Evolutionary conservation across 2,113 vertebrate genomes (phyloP).

Genomic region (Ciconia maguari): DNA sequence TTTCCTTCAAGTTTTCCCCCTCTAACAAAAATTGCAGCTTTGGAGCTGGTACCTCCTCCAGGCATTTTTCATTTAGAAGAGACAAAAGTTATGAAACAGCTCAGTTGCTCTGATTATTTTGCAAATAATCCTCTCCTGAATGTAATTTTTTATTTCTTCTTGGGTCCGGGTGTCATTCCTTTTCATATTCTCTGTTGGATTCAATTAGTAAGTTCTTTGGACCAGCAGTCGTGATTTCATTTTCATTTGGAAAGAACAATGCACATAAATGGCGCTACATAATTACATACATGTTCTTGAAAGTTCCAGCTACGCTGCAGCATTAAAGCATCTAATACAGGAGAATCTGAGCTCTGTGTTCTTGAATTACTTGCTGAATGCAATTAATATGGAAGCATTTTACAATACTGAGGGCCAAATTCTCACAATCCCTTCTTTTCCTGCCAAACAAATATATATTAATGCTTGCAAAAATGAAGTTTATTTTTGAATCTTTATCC

Average conservation of each 20-base stretch:
- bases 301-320: not conserved
- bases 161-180: not conserved
- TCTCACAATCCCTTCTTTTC: not conserved
- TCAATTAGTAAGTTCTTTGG: not conserved
- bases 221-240: not conserved
- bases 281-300: not conserved
- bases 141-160: not conserved
- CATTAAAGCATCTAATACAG: not conserved
- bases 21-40: not conserved
- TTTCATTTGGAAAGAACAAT: not conserved
- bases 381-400: not conserved
- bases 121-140: not conserved
- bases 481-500: conserved; percentile 3
- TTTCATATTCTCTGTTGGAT: not conserved
- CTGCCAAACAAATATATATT: not conserved
- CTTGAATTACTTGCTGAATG: not conserved
- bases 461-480: not conserved
- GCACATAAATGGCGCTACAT: not conserved
- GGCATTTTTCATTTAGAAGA: not conserved
- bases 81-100: not conserved
- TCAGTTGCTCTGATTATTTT: not conserved
- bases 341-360: not conserved
- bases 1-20: not conserved
- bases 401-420: not conserved
- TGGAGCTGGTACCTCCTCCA: not conserved